These are phyloP conservation scores for Listronotus bonariensis DNA, from an alignment of 1,140 invertebrate genomes.

Conservation along the genomic window DNA sequence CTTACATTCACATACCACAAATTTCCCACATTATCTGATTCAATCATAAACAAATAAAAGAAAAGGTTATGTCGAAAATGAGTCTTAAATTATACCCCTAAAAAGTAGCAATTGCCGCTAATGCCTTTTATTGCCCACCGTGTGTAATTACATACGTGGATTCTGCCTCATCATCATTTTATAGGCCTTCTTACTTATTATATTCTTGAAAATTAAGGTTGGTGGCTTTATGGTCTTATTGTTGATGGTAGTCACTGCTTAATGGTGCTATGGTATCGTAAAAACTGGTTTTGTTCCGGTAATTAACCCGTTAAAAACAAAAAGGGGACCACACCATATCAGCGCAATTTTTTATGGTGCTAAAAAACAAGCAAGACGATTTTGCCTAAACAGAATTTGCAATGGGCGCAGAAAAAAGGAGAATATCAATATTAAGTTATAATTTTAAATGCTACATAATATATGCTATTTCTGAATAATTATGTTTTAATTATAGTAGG, in stretches of 20 bases:
- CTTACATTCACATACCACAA: not conserved
- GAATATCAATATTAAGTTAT: too few species aligned
- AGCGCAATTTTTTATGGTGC: too few species aligned
- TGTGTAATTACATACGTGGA: conserved; percentile 15
- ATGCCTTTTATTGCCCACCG: conserved; percentile 22
- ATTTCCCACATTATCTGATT: conserved; percentile 21
- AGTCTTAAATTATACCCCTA: conserved; percentile 25
- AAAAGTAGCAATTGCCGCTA: conserved; percentile 26
- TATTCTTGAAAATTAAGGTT: conserved; percentile 22
- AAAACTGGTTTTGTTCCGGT: not conserved
- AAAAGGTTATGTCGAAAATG: conserved; percentile 14
- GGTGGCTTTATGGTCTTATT: conserved; percentile 10
- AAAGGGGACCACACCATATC: too few species aligned
- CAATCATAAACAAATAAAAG: conserved; percentile 17
- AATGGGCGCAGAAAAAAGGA: too few species aligned
- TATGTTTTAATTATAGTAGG: too few species aligned
- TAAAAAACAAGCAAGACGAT: too few species aligned
- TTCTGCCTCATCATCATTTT: conserved; percentile 25
- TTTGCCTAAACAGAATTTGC: too few species aligned
- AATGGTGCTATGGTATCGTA: conserved; percentile 8
- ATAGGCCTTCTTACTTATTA: conserved; percentile 15
- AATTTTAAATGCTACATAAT: too few species aligned
- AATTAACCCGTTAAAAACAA: too few species aligned
- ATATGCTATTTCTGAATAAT: too few species aligned
- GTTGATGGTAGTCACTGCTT: not conserved